Base-by-base conservation (phyloP, 1,140 invertebrate species). In the Bombus polaris region DNA sequence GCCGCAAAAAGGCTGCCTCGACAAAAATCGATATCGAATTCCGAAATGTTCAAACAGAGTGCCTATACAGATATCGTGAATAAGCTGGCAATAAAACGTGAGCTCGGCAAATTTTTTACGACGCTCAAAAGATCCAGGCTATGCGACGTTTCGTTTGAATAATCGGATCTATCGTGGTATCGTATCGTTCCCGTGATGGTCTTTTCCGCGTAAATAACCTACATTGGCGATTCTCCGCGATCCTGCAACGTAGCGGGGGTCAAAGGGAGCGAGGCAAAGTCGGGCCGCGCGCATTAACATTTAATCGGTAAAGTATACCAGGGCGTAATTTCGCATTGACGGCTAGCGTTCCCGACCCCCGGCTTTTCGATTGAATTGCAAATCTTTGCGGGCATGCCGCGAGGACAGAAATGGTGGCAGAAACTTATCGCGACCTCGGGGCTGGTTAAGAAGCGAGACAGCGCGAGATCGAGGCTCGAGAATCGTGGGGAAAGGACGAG, bases 241-340 rank as follows among this genome's bases (percentile, higher is more conserved):
- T 65, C 57, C 65, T 44, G 13, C 5, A n/a, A 28, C 22, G 8
- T 1, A 3, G 35, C 3, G 0, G 28, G 18, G 47, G 47, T 53
- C 47, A 57, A n/a, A 53, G n/a, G 37, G 18, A 13, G 8, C 44
- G 6, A 35, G 44, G 22, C 28, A 62, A 81, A 75, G 65, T 81
- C 66, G 59, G 28, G 44, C 32, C 2, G 32, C 28, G 44, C 44
- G 70, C 66, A 82, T 72, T 79, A 87, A 89, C 68, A 84, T 84
- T 89, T 89, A 89, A 87, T 89, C 77, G 81, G 81, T 32, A 59
- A 82, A 83, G 81, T 87, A 77, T 72, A 77, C 47, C 47, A 32
- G 32, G 37, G 39, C 44, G 74, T 83, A 87, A 87, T 87, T 76
- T 87, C 73, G 72, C 78, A 89, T 87, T 35, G 78, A 68, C 65